Evolutionary conservation across 2,888 invertebrate genomes (phyloP), one percentile per base, ranked within the genome.

Genomic region (Acanthosoma haemorrhoidale): DNA sequence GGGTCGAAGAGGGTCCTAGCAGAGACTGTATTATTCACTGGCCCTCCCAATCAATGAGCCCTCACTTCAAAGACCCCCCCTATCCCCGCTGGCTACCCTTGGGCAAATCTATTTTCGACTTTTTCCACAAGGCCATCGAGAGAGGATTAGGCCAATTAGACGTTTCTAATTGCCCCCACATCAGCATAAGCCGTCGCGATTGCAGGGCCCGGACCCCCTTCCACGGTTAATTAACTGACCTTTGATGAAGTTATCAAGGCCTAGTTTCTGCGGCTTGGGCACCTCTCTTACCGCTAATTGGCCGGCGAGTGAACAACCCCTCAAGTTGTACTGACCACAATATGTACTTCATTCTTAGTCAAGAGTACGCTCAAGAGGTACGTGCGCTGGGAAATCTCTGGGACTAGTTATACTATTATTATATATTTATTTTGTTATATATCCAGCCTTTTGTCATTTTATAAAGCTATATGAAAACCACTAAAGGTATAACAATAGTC

Each of bases 221-320:
- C 61, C 11, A 36, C 32, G 16, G 61, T 61, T 61, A 61, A 61
- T 61, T 32, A 61, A 61, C 18, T 38, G 36, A 61, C 38, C 61
- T 61, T 61, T 61, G 61, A 61, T 61, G 36, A 34, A 36, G 36
- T 61, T 61, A 61, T 61, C 36, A 61, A 51, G 51, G 51, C 51
- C 29, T 51, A 51, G 51, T 51, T n/a, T 29, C 21, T 51, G 51
- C 51, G 51, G 51, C 13, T 51, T 25, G 51, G 29, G 51, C 51
- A 51, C 51, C 51, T 51, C 51, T 2, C 51, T 51, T 5, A 51
- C 51, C 51, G 4, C 51, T 51, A 51, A 51, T 51, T 51, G 51
- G 51, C 18, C 25, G 25, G n/a, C 25, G 25, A 25, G 13, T 21
- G 25, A 25, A 25, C 13, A 25, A 6, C 4, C 29, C 51, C 25